Conservation (phyloP, 1,140 invertebrate species). For the Saccostrea echinata region DNA sequence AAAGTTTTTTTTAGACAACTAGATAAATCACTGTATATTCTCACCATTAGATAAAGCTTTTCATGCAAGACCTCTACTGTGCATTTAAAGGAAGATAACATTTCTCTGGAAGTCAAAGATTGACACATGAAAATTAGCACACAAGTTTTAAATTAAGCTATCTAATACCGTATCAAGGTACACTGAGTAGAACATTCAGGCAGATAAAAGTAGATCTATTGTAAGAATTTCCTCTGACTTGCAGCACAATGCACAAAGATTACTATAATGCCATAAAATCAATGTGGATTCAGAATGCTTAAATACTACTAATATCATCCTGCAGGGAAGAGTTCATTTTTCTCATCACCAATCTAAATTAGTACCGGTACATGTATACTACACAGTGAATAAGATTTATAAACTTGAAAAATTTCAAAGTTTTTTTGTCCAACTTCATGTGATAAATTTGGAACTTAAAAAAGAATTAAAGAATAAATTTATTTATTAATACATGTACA, state of each 20-base stretch:
- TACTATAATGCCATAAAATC: no score
- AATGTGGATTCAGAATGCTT: no score
- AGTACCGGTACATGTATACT: no score
- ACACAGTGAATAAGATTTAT: no score
- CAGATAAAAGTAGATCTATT: background rate
- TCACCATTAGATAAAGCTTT: background rate
- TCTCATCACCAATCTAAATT: no score
- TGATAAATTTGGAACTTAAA: no score
- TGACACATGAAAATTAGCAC: background rate
- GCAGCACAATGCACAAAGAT: background rate
- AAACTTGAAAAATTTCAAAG: no score
- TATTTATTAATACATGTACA: no score
- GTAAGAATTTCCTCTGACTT: background rate
- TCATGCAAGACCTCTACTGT: background rate
- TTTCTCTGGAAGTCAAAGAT: background rate
- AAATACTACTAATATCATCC: no score
- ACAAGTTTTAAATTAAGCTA: slow-evolving; percentile 2
- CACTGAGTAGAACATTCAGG: background rate
- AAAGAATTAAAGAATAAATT: no score
- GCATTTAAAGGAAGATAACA: background rate
- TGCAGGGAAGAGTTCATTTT: no score
- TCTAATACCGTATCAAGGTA: background rate
- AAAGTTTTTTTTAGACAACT: background rate
- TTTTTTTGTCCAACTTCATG: no score
- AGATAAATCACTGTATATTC: background rate